A percentile compares a stretch with the other conserved stretches of the same genome.
Evolutionary conservation across 2,888 invertebrate genomes (phyloP).

Genomic region (Hoplodrina blanda): DNA sequence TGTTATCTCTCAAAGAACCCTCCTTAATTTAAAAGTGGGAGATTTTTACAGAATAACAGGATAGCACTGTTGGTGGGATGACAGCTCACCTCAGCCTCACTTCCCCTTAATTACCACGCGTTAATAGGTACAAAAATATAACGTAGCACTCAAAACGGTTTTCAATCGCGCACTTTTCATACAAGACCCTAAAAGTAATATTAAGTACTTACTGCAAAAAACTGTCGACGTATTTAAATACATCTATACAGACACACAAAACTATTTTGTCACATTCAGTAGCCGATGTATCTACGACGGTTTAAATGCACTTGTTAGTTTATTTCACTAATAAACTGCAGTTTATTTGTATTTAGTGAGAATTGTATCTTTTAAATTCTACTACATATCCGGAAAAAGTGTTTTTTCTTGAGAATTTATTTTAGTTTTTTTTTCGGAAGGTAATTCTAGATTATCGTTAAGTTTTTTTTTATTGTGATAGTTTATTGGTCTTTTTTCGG

Average conservation of each 20-base stretch:
- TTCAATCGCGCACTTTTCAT: conserved; percentile 7
- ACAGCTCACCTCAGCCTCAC: too few species aligned
- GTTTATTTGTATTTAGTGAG: not conserved
- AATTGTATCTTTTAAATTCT: too few species aligned
- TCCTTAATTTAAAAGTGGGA: too few species aligned
- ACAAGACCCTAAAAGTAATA: conserved; percentile 25
- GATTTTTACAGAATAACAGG: too few species aligned
- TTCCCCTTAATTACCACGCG: too few species aligned
- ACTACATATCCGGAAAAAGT: not conserved
- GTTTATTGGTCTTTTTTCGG: too few species aligned
- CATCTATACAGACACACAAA: conserved; percentile 2
- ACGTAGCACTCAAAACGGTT: conserved; percentile 18
- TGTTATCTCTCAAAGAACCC: too few species aligned
- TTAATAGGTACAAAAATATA: too few species aligned
- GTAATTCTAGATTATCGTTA: not conserved
- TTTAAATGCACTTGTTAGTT: not conserved
- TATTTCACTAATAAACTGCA: not conserved
- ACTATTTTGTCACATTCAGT: conserved; percentile 49
- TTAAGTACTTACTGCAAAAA: conserved; percentile 28
- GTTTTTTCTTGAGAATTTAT: not conserved
- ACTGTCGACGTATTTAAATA: conserved; percentile 27
- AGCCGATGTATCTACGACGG: conserved; percentile 8
- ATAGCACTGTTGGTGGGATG: too few species aligned
- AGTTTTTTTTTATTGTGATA: not conserved
- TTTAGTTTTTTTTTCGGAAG: not conserved